Conservation (phyloP, 2,113 vertebrate genomes). For the Megatriorchis doriae region DNA sequence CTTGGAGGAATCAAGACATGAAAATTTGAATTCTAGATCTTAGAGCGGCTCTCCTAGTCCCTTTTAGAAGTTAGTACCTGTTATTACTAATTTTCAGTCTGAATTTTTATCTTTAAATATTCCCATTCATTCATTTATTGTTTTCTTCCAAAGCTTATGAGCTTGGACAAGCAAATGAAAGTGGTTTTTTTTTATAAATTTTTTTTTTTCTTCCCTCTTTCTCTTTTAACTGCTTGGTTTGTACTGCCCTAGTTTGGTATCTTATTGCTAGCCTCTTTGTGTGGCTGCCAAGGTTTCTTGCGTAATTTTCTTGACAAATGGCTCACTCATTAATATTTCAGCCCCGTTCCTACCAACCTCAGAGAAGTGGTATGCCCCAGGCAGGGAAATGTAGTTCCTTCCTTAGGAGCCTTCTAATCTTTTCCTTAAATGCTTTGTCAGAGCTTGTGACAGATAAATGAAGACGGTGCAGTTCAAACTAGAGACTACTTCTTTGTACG, state of each 20-base stretch:
- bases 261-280: constrained; percentile 3
- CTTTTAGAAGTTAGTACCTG: background rate
- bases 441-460: constrained; percentile 38
- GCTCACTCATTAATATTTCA: constrained; percentile 65
- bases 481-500: background rate
- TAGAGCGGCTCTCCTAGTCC: background rate
- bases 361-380: constrained; percentile 51
- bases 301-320: constrained; percentile 68
- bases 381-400: constrained; percentile 47
- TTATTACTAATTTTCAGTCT: background rate
- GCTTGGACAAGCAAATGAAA: background rate
- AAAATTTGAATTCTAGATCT: background rate
- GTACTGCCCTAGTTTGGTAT: background rate
- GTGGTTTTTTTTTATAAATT: background rate
- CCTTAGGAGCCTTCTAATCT: constrained; percentile 48
- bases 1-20: background rate
- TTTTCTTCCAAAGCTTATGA: background rate
- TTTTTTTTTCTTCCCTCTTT: background rate
- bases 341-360: constrained; percentile 22
- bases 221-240: background rate
- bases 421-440: constrained; percentile 53
- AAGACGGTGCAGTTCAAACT: background rate
- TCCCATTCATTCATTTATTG: background rate
- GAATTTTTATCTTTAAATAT: background rate
- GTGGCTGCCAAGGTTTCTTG: constrained; percentile 47